Percentiles rank a stretch among this genome's conserved stretches.
phyloP scores from a whole-genome alignment of 2,797 vertebrate genomes.

The Rhincodon typus region DNA sequence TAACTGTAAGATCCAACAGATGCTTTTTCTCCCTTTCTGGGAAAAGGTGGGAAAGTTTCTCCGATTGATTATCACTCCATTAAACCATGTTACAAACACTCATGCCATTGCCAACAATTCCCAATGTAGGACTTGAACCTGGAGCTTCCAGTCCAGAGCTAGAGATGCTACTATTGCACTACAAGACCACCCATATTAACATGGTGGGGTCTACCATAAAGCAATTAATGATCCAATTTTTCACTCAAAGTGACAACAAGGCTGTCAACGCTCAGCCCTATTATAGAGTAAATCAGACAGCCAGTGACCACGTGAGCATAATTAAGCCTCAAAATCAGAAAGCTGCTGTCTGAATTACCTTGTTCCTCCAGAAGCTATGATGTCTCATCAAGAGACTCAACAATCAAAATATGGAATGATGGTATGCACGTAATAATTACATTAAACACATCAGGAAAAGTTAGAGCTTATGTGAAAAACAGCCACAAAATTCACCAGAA shows the following conservation, averaged over 20 bases:
- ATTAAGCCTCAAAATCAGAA: background rate
- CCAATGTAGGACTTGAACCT: no score
- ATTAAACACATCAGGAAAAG: background rate
- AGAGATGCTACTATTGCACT: no score
- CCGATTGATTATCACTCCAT: no score
- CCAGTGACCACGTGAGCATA: background rate
- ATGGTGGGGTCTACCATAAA: background rate
- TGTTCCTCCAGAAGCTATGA: background rate
- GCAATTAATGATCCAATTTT: background rate
- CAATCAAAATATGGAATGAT: background rate
- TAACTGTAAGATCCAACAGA: no score
- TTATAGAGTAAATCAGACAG: background rate
- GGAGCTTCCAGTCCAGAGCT: no score
- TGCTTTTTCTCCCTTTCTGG: no score
- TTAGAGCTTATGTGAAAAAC: background rate
- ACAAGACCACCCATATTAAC: no score
- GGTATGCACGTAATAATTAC: background rate
- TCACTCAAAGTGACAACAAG: background rate
- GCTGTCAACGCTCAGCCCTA: background rate
- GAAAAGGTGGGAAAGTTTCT: no score
- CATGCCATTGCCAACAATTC: no score
- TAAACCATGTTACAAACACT: no score
- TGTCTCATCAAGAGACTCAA: background rate
- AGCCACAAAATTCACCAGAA: background rate
- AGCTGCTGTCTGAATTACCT: background rate